These are phyloP conservation scores for Silurus lanzhouensis DNA, from an alignment of 2,797 vertebrate genomes.

Conservation along the genomic window DNA sequence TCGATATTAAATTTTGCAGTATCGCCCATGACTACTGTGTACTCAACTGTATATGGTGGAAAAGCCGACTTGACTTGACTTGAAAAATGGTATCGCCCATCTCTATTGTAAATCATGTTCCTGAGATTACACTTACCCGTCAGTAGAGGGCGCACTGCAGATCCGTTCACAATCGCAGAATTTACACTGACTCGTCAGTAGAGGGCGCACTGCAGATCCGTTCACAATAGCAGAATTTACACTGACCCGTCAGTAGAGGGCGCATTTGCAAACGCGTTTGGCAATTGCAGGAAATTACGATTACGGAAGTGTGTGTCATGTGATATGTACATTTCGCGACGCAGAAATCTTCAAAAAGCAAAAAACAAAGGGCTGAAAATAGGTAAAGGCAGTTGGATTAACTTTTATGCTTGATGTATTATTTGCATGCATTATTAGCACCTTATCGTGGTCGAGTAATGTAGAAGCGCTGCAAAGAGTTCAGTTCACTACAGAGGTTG, in stretches of 20 bases:
- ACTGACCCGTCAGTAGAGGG: slow-evolving; percentile 24
- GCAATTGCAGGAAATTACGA: slow-evolving; percentile 35
- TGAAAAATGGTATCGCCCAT: too few species aligned
- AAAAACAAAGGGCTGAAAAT: slow-evolving; percentile 2
- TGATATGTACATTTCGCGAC: slow-evolving; percentile 56
- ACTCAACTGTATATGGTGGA: too few species aligned
- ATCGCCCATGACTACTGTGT: too few species aligned
- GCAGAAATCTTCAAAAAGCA: slow-evolving; percentile 13
- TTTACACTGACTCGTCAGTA: too few species aligned
- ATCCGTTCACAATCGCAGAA: too few species aligned
- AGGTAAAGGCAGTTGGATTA: slow-evolving; percentile 20
- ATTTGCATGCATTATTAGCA: neutral
- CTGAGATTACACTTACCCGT: neutral
- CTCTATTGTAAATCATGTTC: neutral
- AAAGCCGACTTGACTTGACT: too few species aligned
- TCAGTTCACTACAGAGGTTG: neutral
- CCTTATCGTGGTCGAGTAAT: neutral
- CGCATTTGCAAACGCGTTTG: neutral
- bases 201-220: too few species aligned
- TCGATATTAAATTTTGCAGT: too few species aligned
- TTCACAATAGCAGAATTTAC: neutral
- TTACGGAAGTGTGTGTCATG: slow-evolving; percentile 63
- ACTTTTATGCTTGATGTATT: neutral
- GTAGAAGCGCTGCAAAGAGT: neutral
- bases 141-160: too few species aligned